Conservation (phyloP, 2,888 invertebrate species). For the Incurvaria masculella region DNA sequence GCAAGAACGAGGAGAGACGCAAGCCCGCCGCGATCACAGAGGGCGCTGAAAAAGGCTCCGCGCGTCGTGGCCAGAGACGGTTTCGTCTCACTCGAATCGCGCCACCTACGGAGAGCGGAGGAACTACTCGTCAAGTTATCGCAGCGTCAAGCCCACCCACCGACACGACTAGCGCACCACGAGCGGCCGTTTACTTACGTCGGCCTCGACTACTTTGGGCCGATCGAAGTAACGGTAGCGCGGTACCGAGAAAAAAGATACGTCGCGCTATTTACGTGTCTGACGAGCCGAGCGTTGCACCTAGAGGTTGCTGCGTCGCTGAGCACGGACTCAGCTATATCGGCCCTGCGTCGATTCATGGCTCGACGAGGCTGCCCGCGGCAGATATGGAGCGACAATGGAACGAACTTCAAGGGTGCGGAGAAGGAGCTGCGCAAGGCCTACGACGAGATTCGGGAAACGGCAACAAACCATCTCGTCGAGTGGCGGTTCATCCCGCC, state of each 20-base stretch:
- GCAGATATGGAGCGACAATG: background rate
- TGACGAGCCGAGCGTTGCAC: background rate
- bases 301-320: background rate
- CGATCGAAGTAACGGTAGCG: constrained; percentile 4
- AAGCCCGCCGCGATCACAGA: background rate
- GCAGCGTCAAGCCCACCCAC: background rate
- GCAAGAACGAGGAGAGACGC: background rate
- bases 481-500: background rate
- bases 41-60: background rate
- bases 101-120: background rate
- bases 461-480: background rate
- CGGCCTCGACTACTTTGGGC: constrained; percentile 5
- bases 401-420: background rate
- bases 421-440: background rate
- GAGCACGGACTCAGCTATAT: background rate
- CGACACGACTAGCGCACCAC: background rate
- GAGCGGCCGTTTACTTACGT: constrained; percentile 1
- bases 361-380: background rate
- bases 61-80: background rate
- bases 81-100: background rate
- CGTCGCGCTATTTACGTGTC: constrained; percentile 1
- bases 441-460: background rate
- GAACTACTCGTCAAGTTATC: background rate
- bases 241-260: constrained; percentile 1
- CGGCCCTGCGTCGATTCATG: no score